Base-by-base conservation (phyloP, 2,888 invertebrate species). In the Pasiphila rectangulata region DNA sequence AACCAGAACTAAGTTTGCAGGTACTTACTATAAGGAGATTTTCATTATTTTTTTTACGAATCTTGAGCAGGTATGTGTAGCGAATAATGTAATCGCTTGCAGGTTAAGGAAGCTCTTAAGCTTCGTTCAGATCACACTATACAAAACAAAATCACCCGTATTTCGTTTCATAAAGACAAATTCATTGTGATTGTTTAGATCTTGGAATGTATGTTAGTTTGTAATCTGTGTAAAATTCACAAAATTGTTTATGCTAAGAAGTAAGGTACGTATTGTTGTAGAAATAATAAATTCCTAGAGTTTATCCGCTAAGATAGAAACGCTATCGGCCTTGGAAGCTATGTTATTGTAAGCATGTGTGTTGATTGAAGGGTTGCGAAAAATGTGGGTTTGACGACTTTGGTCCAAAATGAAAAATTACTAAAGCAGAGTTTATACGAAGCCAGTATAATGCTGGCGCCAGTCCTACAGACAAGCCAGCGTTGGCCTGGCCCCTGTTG, bases 131-230 rank as follows among this genome's bases (percentile, higher is more conserved):
- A n/a, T n/a, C n/a, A n/a, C n/a, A n/a, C n/a, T n/a, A 24, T 37
- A 15, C 12, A 7, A n/a, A 7, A 29, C 3, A 15, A 29, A 15
- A 15, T 15, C 29, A 25, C 25, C 13, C n/a, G 32, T 46, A 32
- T 46, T 41, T 34, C 15, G 15, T 50, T 45, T 25, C 13, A 15
- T 48, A 48, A 35, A 46, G 34, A 37, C 21, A 47, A 49, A 51
- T 37, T 48, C 30, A 49, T 56, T 60, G 63, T 64, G 65, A 64
- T 65, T 64, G 55, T 27, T 39, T 46, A 64, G 63, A 64, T 64
- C 63, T 64, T 63, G 54, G 56, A 54, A 39, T 58, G 59, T 55
- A 49, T 47, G 49, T 36, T 51, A 40, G 6, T 34, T 27, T 38
- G 15, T 39, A 24, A 25, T 23, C n/a, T 12, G n/a, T 9, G 16